These are phyloP conservation scores for Trichoplusia ni DNA, from an alignment of 1,140 invertebrate genomes.

Conservation along the genomic window DNA sequence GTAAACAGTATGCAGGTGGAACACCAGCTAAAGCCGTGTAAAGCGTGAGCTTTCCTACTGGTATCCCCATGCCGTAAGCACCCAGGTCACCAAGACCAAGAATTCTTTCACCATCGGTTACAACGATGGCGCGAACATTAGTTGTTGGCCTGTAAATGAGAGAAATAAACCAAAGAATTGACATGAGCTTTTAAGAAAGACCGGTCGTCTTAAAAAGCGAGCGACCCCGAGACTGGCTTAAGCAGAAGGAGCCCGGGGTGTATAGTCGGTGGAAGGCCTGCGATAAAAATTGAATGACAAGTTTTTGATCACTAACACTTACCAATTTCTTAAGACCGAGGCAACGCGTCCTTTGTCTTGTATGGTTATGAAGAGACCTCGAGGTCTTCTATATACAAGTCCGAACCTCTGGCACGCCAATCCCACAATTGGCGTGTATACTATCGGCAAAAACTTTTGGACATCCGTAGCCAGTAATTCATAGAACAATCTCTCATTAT, in stretches of 20 bases:
- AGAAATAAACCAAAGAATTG: too few species aligned
- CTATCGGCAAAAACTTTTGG: conserved; percentile 96
- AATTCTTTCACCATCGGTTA: conserved; percentile 96
- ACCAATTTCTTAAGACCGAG: conserved; percentile 93
- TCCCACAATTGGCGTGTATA: conserved; percentile 98
- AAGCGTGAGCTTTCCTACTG: conserved; percentile 94
- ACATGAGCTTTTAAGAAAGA: too few species aligned
- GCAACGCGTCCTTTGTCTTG: conserved; percentile 95
- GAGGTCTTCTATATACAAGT: conserved; percentile 93
- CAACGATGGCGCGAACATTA: conserved; percentile 93
- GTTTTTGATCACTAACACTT: conserved; percentile 54
- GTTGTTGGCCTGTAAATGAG: conserved; percentile 88
- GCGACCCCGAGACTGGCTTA: too few species aligned
- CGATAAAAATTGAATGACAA: neutral
- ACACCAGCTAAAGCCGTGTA: conserved; percentile 96
- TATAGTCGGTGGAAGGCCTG: too few species aligned
- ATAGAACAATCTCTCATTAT: conserved; percentile 96
- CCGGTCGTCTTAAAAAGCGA: too few species aligned
- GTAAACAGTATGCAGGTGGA: conserved; percentile 93
- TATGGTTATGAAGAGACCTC: conserved; percentile 96
- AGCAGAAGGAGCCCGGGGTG: too few species aligned
- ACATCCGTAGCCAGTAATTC: conserved; percentile 94
- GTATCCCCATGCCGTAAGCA: conserved; percentile 96
- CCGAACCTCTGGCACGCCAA: conserved; percentile 97
- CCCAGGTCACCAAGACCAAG: conserved; percentile 95